Base-by-base conservation (phyloP, 2,888 invertebrate species). In the Formica aserva region DNA sequence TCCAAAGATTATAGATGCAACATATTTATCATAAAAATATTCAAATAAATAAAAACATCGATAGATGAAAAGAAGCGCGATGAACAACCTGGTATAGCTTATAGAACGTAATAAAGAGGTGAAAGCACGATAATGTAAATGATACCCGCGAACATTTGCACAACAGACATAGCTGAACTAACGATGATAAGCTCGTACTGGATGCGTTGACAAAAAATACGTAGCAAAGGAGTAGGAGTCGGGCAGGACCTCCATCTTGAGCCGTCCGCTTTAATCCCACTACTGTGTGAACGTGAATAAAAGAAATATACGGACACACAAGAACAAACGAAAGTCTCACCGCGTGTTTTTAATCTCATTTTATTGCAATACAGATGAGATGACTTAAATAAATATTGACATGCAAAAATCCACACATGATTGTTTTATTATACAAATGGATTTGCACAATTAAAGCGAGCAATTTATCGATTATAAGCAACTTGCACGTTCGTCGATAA, bases 171-270 rank as follows among this genome's bases (percentile, higher is more conserved):
- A 77, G 29, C 41, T 77, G 55, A 77, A 55, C 69, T 69, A 77
- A 77, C 77, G 69, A 69, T 32, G 77, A 69, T 77, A 77, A 77
- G 69, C 41, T 66, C 15, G n/a, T n/a, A 26, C 9, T 26, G 38
- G 26, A 66, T 38, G 8, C 35, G 35, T 8, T 15, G 26, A 18
- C 15, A 55, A 67, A 77, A 77, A 69, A 69, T 69, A 48, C 45
- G 29, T 5, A 11, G 67, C 67, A 15, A 41, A 41, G 15, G 8
- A 48, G 13, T 55, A 13, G 26, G 9, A 38, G 38, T 41, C 67
- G 38, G n/a, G n/a, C 9, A 29, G 67, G 11, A 52, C 1, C 3
- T 67, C 41, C 11, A 69, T 69, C 69, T 77, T 57, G 57, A 35
- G 1, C 29, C 41, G 29, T 77, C 77, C 3, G 29, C 69, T 77